Evolutionary conservation across 2,797 vertebrate genomes (phyloP), one percentile per base, ranked within the genome.

Genomic region (Leptoclinus maculatus): DNA sequence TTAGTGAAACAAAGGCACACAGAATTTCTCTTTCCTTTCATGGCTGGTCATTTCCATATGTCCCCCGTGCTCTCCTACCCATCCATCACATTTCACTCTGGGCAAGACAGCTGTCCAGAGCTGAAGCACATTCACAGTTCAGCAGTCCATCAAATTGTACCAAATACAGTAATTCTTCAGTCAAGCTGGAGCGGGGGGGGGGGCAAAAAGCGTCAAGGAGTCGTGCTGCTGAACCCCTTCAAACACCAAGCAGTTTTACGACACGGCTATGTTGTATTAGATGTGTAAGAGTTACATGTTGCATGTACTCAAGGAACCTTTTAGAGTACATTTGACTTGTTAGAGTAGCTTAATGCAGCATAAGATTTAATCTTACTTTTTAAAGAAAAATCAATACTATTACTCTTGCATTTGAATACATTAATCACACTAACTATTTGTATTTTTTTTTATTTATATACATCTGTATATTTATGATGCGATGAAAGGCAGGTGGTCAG

Each of bases 91-190:
- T 92, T 92, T 90, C 87, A 93, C 90, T 94, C 85, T 74, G 76
- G 88, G 92, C 88, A 67, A 90, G 92, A 95, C 94, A 94, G 93
- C 93, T 95, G 92, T 92, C 92, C 84, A 72, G 65, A 76, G 78
- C 86, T 85, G 68, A 84, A 93, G 91, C 92, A 92, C 92, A 94
- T 94, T 95, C 94, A 95, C 93, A 94, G 93, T 93, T 93, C 93
- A 95, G 88, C 94, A 94, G 93, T 91, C 91, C 94, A 93, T 95
- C 94, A 95, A 94, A 95, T 93, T 94, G 89, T 87, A 93, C 90
- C 91, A 90, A 93, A 93, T 93, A 91, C 90, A 88, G 88, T 88
- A 85, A 91, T 91, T 91, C 89, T 86, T 85, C 87, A 92, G 88
- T 94, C 87, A 90, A 87, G 85, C 89, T 80, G 73, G 80, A 84